These are phyloP conservation scores for Platalea minor DNA, from an alignment of 2,797 vertebrate species.

Conservation along the genomic window DNA sequence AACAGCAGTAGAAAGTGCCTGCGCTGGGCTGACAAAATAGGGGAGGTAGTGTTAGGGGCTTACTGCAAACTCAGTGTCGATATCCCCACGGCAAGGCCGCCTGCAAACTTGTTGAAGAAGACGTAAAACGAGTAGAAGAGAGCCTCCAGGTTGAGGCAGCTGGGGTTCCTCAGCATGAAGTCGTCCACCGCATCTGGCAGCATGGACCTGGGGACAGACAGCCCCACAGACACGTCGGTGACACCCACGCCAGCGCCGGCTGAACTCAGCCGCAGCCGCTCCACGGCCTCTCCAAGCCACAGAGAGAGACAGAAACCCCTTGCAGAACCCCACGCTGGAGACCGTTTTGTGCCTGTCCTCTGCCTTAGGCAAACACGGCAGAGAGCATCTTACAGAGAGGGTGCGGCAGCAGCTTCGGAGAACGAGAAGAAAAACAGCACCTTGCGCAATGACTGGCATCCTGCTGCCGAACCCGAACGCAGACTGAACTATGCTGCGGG, in stretches of 20 bases:
- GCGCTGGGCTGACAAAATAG: neutral
- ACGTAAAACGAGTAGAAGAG: constrained; percentile 80
- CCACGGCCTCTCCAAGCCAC: neutral
- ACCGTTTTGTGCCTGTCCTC: neutral
- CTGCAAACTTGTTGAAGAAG: constrained; percentile 82
- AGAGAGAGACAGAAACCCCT: neutral
- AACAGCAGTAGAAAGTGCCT: neutral
- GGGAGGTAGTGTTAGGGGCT: neutral
- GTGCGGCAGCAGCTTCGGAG: neutral
- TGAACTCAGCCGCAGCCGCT: neutral
- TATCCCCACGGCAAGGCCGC: constrained; percentile 75
- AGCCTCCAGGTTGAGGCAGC: constrained; percentile 74
- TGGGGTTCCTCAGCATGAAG: constrained; percentile 70
- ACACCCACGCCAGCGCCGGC: neutral
- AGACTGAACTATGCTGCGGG: neutral
- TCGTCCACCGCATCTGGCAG: constrained; percentile 80
- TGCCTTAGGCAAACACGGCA: neutral
- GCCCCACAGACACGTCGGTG: neutral
- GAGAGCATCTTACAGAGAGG: neutral
- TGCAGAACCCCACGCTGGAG: neutral
- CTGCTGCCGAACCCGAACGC: neutral
- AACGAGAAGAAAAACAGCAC: neutral
- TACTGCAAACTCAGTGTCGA: constrained; percentile 80
- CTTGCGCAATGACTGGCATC: accelerated
- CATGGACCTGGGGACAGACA: constrained; percentile 75